Evolutionary conservation across 2,113 vertebrate genomes (phyloP).

Genomic region (Peromyscus maniculatus): DNA sequence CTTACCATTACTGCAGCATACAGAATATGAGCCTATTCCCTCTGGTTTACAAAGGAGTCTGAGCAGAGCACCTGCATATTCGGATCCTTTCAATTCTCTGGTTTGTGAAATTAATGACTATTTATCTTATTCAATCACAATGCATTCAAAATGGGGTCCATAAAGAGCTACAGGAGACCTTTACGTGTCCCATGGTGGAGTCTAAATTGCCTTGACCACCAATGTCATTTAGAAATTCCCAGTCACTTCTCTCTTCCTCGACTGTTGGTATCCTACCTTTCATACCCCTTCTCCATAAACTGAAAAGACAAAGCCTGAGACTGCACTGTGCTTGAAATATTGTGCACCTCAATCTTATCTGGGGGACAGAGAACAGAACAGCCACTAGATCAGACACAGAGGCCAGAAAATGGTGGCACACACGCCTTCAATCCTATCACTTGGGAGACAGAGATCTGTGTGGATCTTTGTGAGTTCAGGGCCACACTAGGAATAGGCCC

Average conservation of each 20-base stretch:
- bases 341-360: too few relatives aligned
- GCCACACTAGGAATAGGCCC: too few relatives aligned
- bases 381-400: too few relatives aligned
- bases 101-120: not conserved
- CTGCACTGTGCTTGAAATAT: not conserved
- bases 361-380: too few relatives aligned
- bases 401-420: too few relatives aligned
- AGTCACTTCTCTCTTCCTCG: not conserved
- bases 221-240: constrained; percentile 1
- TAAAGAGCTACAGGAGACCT: not conserved
- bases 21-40: not conserved
- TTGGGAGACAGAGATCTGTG: too few relatives aligned
- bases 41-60: constrained; percentile 10
- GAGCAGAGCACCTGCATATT: not conserved
- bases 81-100: not conserved
- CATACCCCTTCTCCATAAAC: not conserved
- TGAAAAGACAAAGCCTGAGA: not conserved
- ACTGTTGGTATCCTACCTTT: not conserved
- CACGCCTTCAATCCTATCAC: too few relatives aligned
- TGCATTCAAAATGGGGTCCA: not conserved
- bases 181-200: not conserved
- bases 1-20: not conserved
- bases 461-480: too few relatives aligned
- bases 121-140: not conserved
- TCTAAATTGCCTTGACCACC: not conserved